Evolutionary conservation across 2,888 invertebrate genomes (phyloP), one percentile per base, ranked within the genome.

Genomic region (Fissipunctia ypsillon): DNA sequence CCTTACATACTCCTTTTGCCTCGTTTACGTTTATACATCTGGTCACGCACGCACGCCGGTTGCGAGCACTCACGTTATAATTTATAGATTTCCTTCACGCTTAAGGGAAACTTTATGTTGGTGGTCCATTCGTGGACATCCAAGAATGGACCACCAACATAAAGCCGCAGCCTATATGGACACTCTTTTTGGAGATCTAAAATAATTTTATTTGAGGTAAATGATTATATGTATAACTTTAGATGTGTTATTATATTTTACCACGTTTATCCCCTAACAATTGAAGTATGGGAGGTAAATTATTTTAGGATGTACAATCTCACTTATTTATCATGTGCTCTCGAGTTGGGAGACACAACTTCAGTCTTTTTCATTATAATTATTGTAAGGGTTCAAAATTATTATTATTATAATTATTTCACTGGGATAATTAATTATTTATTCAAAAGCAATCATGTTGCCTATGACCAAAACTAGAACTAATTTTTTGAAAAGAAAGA

Each of bases 181-280:
- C 16, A 45, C 4, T 38, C 6, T 25, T 72, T 48, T 22, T 28
- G 0, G 5, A 35, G 7, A 63, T 43, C 0, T 25, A 57, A 57
- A 22, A n/a, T 9, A 19, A 5, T 16, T 31, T 31, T 31, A 50
- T 56, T n/a, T 6, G 4, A 48, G n/a, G 19, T 57, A 57, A 72
- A 59, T 50, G 16, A 56, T 56, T 22, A 57, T 56, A 25, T 35
- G n/a, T 5, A 0, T 66, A 19, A 76, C 7, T 66, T 31, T 10
- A 66, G 9, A 57, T 56, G 31, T 35, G 16, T 41, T n/a, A 31
- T 28, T 25, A 12, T 31, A 22, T 25, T 35, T n/a, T 50, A 25
- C 16, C 2, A 19, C 14, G 48, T 57, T 74, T 74, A 67, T 76
- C 68, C 73, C n/a, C 3, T 52, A 73, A 28, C 9, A 35, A 60